A percentile compares a stretch with the other conserved stretches of the same genome.
Evolutionary conservation across 2,888 invertebrate genomes (phyloP).

Genomic region (Erebia aethiops): DNA sequence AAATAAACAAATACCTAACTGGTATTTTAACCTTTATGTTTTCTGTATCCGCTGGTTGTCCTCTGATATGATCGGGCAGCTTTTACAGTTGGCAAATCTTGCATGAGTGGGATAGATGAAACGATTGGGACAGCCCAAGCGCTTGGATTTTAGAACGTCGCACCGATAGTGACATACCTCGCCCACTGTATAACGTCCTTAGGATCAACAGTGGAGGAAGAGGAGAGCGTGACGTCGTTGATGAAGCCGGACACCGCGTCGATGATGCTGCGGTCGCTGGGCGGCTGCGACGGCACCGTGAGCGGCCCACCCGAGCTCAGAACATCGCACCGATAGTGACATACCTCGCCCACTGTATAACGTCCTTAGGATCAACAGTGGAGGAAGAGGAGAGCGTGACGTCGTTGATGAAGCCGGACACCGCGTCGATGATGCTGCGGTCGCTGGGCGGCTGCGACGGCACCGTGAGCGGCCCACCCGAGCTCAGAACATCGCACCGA

Average conservation of each 20-base stretch:
- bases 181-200: conserved; percentile 89
- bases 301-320: conserved; percentile 85
- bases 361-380: conserved; percentile 82
- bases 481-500: no score
- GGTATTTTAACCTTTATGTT: not conserved
- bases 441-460: conserved; percentile 94
- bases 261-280: conserved; percentile 95
- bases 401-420: conserved; percentile 98
- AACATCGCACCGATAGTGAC: conserved; percentile 43
- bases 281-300: conserved; percentile 92
- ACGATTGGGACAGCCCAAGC: no score
- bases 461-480: conserved; percentile 88
- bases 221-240: conserved; percentile 92
- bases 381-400: conserved; percentile 88
- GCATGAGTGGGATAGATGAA: not conserved
- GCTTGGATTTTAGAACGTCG: no score
- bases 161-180: conserved; percentile 76
- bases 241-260: conserved; percentile 98
- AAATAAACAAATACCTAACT: not conserved
- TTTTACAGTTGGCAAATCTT: not conserved
- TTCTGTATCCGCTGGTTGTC: not conserved
- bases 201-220: conserved; percentile 82
- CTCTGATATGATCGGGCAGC: not conserved
- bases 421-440: conserved; percentile 97
- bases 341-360: conserved; percentile 90